Base-by-base conservation (phyloP, 1,140 invertebrate species). In the Psilanteris sp. region DNA sequence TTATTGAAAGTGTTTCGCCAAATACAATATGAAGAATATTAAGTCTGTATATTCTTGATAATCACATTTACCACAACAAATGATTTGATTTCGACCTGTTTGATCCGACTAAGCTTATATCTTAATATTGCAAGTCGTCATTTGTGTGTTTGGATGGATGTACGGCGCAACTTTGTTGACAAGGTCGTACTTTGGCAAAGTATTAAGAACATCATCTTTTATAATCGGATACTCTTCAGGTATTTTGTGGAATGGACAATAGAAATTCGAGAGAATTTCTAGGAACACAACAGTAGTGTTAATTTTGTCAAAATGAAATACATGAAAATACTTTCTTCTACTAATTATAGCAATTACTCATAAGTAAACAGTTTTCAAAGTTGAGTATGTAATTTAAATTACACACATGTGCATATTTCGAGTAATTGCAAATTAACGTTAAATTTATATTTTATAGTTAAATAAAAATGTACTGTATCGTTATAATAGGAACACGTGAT, bases 31-130 rank as follows among this genome's bases (percentile, higher is more conserved):
- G 20, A 57, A 68, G 57, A 57, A 68, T 68, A 68, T 57, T 22
- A 32, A 67, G 29, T 68, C 20, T 43, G 31, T 67, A 9, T 29
- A 16, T 16, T 43, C 9, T 59, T 18, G 67, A 61, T 61, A 62
- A 62, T 61, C 55, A 62, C 57, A 64, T 64, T 64, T 72, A 55
- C 67, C 46, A 62, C 67, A 62, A 55, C 48, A 72, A 72, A 72
- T 61, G 36, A 7, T 14, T 52, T 44, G 14, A 59, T 31, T 59
- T 59, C 18, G 18, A 32, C 9, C 13, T 16, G 3, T 46, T 16
- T 31, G 39, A 62, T 14, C 9, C 18, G 16, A 64, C 24, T 15
- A 36, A 32, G 36, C 39, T 7, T 44, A 13, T 31, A 24, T 44
- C 2, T 7, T 11, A 24, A 8, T 29, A 13, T 44, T 26, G 48